Evolutionary conservation across 1,140 invertebrate genomes (phyloP), one percentile per base, ranked within the genome.

Genomic region (Andrena cerasifolii): DNA sequence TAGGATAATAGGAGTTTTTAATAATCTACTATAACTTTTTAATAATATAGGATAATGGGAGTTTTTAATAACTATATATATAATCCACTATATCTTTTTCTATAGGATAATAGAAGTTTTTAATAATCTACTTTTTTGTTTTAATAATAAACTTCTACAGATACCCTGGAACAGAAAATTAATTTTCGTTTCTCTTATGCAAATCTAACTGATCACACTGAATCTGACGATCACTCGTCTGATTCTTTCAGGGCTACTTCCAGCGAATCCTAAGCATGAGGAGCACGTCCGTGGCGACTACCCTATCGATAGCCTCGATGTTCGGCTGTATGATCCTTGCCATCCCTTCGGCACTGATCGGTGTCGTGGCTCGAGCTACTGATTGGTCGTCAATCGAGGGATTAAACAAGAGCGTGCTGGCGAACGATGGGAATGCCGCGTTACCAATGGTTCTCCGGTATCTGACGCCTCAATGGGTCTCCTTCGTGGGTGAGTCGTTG

Each of bases 241-340:
- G 3, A 40, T 45, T 21, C 24, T 24, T 90, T n/a, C 86, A 96
- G 95, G 95, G 96, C 3, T 97, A 97, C 87, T 97, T 97, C 90
- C 96, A 97, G 93, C 92, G 96, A 79, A 96, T 97, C 3, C 89
- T 97, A 56, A 96, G 96, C 36, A 95, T 96, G n/a, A 95, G 95
- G 88, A 95, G 94, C 43, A 95, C 95, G 3, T 90, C 93, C 18
- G 94, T 95, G 72, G 96, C 96, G 14, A 94, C 96, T 87, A 92
- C 94, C 5, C 87, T 97, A n/a, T 97, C 96, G 0, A 95, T 96
- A 81, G 93, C 95, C 2, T 96, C 96, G 14, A 96, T 95, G 71
- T 90, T 96, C 74, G 96, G 96, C 3, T 97, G 96, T 86, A 89
- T 97, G 76, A 90, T 96, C 4, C 95, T 97, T 92, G 96, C 96